Percentiles rank a stretch among this genome's conserved stretches.
Conservation (phyloP, 2,113 vertebrate genomes). For the Anhinga anhinga region DNA sequence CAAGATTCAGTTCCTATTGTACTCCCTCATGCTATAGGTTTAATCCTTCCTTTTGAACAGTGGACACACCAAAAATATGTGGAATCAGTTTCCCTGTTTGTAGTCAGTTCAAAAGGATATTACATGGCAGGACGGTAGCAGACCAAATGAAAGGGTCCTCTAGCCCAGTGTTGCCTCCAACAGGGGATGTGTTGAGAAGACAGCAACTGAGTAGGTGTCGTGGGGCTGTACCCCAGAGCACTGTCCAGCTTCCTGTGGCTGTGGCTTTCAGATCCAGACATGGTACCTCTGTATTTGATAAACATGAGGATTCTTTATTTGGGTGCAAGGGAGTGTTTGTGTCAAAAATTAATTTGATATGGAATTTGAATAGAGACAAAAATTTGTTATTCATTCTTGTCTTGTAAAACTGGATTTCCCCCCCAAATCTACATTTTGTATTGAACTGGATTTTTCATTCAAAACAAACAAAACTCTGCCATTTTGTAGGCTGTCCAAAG, state of each 20-base stretch:
- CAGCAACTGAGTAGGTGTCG: not conserved
- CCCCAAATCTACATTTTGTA: not conserved
- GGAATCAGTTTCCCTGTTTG: not conserved
- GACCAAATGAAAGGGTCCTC: not conserved
- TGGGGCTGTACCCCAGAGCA: not conserved
- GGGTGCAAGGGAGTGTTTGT: not conserved
- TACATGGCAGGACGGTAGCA: not conserved
- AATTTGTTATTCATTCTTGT: not conserved
- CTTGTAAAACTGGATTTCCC: not conserved
- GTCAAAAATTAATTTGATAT: not conserved
- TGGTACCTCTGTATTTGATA: not conserved
- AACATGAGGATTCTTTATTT: not conserved
- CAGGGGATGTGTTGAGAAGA: not conserved
- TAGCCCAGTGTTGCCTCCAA: not conserved
- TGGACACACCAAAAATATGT: not conserved
- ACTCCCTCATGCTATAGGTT: not conserved
- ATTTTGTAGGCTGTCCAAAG: not conserved
- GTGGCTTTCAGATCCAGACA: not conserved
- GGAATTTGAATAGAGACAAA: not conserved
- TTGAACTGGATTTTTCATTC: not conserved
- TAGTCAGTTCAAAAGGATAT: not conserved
- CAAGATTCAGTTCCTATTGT: not conserved
- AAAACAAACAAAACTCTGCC: not conserved
- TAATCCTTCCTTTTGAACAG: not conserved
- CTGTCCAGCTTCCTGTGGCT: not conserved